phyloP scores from a whole-genome alignment of 2,113 vertebrate species.

The Phylloscopus trochiloides region DNA sequence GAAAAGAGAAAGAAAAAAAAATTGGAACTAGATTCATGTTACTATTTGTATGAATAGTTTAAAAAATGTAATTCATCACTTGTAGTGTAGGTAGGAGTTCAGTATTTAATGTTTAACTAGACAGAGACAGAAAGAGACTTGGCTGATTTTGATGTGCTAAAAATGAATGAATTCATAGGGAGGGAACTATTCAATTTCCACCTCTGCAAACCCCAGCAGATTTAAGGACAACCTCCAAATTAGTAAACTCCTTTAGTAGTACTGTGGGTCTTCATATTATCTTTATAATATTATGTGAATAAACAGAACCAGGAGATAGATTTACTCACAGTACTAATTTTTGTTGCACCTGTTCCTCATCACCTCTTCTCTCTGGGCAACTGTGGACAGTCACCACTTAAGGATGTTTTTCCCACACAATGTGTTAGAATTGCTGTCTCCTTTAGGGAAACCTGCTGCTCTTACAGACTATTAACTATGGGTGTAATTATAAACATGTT shows the following conservation, averaged over 20 bases:
- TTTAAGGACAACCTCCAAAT: background rate
- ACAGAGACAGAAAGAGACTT: background rate
- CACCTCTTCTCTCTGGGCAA: background rate
- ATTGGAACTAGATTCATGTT: background rate
- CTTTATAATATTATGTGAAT: background rate
- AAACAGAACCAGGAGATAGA: background rate
- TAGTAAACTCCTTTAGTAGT: background rate
- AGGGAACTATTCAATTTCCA: background rate
- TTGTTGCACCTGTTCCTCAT: background rate
- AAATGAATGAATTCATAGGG: background rate
- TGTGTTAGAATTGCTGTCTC: background rate
- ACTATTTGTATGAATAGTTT: background rate
- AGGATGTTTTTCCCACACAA: too few relatives aligned
- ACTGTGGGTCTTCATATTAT: background rate
- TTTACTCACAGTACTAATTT: background rate
- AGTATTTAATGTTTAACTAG: constrained; percentile 14
- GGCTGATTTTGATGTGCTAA: constrained; percentile 13
- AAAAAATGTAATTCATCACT: background rate
- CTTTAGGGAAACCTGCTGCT: background rate
- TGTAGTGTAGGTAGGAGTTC: background rate
- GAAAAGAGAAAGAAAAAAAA: background rate
- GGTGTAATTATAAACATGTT: background rate
- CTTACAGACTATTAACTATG: background rate
- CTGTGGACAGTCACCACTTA: too few relatives aligned
- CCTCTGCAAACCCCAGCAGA: background rate